Percentiles rank a stretch among this genome's conserved stretches.
These are phyloP conservation scores for Chelonus insularis DNA, from an alignment of 1,140 invertebrate genomes.

Conservation along the genomic window DNA sequence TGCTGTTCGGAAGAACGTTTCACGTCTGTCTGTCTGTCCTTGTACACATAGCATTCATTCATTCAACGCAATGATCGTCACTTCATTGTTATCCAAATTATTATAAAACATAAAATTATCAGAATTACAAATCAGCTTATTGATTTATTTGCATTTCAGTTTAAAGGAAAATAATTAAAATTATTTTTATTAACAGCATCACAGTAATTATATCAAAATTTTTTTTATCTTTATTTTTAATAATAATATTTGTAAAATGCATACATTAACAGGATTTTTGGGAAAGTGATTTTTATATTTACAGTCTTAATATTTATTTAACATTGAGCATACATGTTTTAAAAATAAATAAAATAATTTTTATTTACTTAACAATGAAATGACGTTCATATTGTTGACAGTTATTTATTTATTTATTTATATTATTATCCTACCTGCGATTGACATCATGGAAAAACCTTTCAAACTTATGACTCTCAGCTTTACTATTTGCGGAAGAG, in stretches of 20 bases:
- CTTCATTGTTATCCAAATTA: conserved; percentile 19
- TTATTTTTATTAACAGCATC: too few relatives aligned
- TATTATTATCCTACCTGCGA: conserved; percentile 45
- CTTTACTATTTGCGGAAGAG: conserved; percentile 21
- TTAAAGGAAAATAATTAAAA: too few relatives aligned
- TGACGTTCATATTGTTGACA: conserved; percentile 2
- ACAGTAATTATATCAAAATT: too few relatives aligned
- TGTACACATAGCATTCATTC: conserved; percentile 10
- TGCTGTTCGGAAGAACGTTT: conserved; percentile 28
- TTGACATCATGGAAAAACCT: conserved; percentile 51
- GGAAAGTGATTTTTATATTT: too few relatives aligned
- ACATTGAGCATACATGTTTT: not conserved
- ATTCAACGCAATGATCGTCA: conserved; percentile 16
- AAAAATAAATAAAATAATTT: too few relatives aligned
- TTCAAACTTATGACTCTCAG: conserved; percentile 43
- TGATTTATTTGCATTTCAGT: too few relatives aligned
- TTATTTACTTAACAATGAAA: not conserved
- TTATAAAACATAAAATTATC: too few relatives aligned
- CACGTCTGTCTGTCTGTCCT: conserved; percentile 28
- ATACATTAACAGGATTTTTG: too few relatives aligned
- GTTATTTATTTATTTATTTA: too few relatives aligned
- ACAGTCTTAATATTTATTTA: not conserved
- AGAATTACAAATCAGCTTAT: too few relatives aligned
- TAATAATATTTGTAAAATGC: too few relatives aligned
- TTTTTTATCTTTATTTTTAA: too few relatives aligned